A percentile compares a stretch with the other conserved stretches of the same genome.
phyloP scores from a whole-genome alignment of 2,113 vertebrate species.

The Microcebus tavaratra region DNA sequence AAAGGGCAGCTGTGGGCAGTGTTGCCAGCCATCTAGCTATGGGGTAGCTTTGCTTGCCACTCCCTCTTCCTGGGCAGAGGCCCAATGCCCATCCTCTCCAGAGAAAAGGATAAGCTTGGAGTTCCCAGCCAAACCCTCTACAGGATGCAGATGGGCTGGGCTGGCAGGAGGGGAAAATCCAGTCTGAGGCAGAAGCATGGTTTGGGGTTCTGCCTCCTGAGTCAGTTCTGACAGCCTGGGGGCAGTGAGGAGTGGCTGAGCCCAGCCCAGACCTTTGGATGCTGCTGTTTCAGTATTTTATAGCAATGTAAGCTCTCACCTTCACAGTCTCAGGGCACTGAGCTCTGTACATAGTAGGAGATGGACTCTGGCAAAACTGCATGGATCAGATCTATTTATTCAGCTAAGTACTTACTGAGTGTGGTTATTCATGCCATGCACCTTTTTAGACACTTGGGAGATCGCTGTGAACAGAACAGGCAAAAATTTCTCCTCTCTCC shows the following conservation, averaged over 20 bases:
- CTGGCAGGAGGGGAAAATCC: slow-evolving; percentile 28
- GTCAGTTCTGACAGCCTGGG: background rate
- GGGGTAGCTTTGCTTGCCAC: background rate
- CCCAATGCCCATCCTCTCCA: background rate
- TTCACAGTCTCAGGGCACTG: background rate
- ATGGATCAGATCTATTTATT: background rate
- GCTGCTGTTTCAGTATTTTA: background rate
- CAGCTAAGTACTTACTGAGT: background rate
- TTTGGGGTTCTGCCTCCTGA: background rate
- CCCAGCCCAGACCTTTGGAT: background rate
- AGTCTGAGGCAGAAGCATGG: background rate
- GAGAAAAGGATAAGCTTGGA: background rate
- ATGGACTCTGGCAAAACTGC: background rate
- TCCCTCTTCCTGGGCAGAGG: background rate
- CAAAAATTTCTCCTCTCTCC: background rate
- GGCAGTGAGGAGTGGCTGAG: background rate
- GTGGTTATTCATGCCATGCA: background rate
- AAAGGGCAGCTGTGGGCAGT: background rate
- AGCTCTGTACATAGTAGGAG: background rate
- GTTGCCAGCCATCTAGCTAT: background rate
- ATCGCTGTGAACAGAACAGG: background rate
- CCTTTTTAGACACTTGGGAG: background rate
- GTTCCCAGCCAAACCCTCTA: background rate
- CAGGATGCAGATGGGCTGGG: background rate
- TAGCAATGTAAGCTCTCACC: background rate